These are phyloP conservation scores for Bostrychus sinensis DNA, from an alignment of 2,113 vertebrate genomes.

Conservation along the genomic window DNA sequence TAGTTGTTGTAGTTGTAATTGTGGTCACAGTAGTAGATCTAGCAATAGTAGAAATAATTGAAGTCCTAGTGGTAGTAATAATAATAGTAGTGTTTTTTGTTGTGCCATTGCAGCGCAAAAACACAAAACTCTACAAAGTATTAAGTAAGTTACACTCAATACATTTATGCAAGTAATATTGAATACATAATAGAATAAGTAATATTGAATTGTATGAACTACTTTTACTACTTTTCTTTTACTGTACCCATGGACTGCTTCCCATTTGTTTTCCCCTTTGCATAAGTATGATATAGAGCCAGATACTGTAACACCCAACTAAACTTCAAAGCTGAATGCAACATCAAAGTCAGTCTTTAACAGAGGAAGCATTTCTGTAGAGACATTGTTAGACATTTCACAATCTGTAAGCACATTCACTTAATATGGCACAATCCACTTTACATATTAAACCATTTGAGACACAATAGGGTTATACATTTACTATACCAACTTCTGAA, in stretches of 20 bases:
- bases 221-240: not conserved
- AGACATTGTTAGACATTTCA: conserved; percentile 16
- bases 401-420: conserved; percentile 1
- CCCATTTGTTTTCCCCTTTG: conserved; percentile 20
- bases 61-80: no score
- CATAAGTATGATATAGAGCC: conserved; percentile 39
- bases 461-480: conserved; percentile 41
- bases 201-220: no score
- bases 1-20: no score
- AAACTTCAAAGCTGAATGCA: conserved; percentile 46
- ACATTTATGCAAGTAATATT: no score
- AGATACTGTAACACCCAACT: conserved; percentile 39
- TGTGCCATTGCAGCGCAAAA: no score
- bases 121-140: no score
- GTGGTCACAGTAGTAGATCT: no score
- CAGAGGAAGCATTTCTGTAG: conserved; percentile 15
- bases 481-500: conserved; percentile 44
- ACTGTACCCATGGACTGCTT: conserved; percentile 3
- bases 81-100: no score
- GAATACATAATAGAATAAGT: no score
- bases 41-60: no score
- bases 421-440: not conserved
- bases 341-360: conserved; percentile 52
- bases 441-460: conserved; percentile 31
- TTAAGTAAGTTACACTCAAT: no score